These are phyloP conservation scores for Lacerta viridis DNA, from an alignment of 2,797 vertebrate species.

Conservation along the genomic window DNA sequence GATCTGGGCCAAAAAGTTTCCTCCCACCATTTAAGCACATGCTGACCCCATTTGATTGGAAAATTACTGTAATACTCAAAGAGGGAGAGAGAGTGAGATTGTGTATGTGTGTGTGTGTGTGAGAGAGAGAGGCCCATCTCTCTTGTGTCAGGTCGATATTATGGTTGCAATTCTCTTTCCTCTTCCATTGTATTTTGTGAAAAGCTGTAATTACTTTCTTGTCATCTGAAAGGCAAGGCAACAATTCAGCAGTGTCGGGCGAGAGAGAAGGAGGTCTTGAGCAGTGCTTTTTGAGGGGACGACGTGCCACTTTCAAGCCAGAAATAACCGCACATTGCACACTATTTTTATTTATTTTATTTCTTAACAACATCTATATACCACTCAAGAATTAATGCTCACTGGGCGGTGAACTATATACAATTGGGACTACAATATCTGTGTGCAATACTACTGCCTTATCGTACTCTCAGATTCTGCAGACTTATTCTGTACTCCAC, in stretches of 20 bases:
- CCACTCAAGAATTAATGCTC: no score
- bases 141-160: background rate
- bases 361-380: no score
- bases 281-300: background rate
- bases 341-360: background rate
- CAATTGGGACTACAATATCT: no score
- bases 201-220: slow-evolving; percentile 18
- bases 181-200: slow-evolving; percentile 11
- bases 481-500: no score
- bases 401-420: no score
- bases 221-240: background rate
- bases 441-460: no score
- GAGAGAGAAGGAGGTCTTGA: background rate
- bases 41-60: no score
- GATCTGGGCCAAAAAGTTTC: no score
- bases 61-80: background rate
- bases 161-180: background rate
- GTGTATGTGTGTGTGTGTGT: no score
- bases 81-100: background rate
- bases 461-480: no score
- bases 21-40: background rate
- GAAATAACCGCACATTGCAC: background rate
- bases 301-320: background rate
- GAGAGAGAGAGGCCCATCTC: background rate
- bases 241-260: background rate